phyloP scores from a whole-genome alignment of 2,888 invertebrate genomes.

The Amblyjoppa proteus region DNA sequence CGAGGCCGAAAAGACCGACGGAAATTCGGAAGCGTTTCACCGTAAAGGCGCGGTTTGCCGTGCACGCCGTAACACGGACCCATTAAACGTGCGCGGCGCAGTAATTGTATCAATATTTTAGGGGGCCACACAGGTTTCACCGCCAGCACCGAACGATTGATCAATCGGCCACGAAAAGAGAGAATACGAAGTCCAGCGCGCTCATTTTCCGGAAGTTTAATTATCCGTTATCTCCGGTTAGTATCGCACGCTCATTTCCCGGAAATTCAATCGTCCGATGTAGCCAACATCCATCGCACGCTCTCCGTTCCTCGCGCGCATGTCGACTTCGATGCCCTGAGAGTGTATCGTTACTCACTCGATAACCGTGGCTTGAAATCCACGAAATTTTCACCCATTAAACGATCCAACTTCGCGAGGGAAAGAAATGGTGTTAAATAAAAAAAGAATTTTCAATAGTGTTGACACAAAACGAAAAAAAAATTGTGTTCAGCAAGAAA shows the following conservation, averaged over 20 bases:
- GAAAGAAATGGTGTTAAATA: no score
- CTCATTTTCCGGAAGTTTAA: constrained; percentile 41
- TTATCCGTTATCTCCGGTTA: constrained; percentile 26
- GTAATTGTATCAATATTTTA: constrained; percentile 24
- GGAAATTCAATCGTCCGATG: no score
- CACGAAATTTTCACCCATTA: no score
- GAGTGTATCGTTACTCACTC: no score
- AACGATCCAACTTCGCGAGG: no score
- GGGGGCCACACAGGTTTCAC: not conserved
- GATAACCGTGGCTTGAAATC: no score
- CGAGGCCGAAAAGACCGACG: not conserved
- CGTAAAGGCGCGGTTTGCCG: not conserved
- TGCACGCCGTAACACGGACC: not conserved
- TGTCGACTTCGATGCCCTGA: no score
- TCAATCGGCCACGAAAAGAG: constrained; percentile 20
- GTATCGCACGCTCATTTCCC: not conserved
- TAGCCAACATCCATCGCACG: not conserved
- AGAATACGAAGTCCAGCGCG: constrained; percentile 14
- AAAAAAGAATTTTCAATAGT: no score
- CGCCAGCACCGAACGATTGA: not conserved
- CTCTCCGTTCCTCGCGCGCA: not conserved
- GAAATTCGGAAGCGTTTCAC: constrained; percentile 1
- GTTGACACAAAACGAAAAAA: no score
- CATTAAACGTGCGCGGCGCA: not conserved
- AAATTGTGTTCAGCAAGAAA: no score